Evolutionary conservation across 2,113 vertebrate genomes (phyloP).

Genomic region (Epinephelus fuscoguttatus): DNA sequence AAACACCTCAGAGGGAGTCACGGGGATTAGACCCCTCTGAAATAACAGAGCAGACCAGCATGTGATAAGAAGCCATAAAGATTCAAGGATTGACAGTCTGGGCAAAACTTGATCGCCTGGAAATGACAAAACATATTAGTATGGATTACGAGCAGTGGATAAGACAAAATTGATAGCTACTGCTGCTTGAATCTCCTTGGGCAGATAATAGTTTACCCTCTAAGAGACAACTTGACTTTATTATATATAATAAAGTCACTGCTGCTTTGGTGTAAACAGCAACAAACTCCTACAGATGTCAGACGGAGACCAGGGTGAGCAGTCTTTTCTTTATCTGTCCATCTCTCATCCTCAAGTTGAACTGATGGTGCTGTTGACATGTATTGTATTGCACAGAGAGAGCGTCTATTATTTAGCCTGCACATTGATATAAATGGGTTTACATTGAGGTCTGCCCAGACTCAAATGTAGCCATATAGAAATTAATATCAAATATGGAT

Average conservation of each 20-base stretch:
- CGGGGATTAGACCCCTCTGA: slow-evolving; percentile 38
- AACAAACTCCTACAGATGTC: not conserved
- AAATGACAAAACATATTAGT: slow-evolving; percentile 52
- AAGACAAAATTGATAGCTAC: slow-evolving; percentile 38
- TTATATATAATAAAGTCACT: slow-evolving; percentile 34
- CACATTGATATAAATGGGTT: not conserved
- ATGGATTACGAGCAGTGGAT: slow-evolving; percentile 47
- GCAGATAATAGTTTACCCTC: slow-evolving; percentile 43
- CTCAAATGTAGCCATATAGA: too few species aligned
- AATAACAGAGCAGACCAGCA: slow-evolving; percentile 25
- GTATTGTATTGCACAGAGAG: not conserved
- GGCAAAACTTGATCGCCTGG: slow-evolving; percentile 1
- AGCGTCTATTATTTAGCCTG: not conserved
- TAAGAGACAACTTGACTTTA: slow-evolving; percentile 54
- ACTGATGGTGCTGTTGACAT: not conserved
- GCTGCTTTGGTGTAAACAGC: slow-evolving; percentile 16
- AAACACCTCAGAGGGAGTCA: slow-evolving; percentile 33
- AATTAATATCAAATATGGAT: too few species aligned
- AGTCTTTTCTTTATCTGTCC: not conserved
- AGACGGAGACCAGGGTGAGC: not conserved
- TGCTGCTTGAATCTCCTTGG: slow-evolving; percentile 43
- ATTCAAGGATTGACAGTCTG: slow-evolving; percentile 17
- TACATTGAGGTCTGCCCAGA: too few species aligned
- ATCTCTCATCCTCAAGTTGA: not conserved
- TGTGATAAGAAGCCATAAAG: slow-evolving; percentile 47